Evolutionary conservation across 2,113 vertebrate species (phyloP), one percentile per base, ranked within the genome.

Genomic region (Mirza zaza): DNA sequence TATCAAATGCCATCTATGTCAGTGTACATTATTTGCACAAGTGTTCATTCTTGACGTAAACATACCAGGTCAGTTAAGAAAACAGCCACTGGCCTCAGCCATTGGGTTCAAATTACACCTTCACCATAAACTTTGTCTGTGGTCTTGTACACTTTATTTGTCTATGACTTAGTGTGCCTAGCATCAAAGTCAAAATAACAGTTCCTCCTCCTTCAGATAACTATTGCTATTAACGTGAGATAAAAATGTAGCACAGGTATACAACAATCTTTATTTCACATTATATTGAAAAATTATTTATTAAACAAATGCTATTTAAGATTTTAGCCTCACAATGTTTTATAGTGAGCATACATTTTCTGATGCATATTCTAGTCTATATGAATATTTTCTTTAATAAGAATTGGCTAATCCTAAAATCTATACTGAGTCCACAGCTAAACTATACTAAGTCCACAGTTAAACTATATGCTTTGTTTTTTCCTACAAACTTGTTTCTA

Each of bases 221-320:
- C 29, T 14, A 8, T 68, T 48, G 11, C 32, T 70, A 20, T 27
- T 32, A 61, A 6, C 52, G 32, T 57, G 57, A 85, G 36, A 34
- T 36, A 13, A 11, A 57, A 27, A 1, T 4, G 70, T 48, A 59
- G 13, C 6, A 0, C 25, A 57, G 11, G 20, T 21, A 13, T 34
- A 14, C 1, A n/a, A 15, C 9, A 36, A 11, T 65, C 15, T 71
- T 42, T 32, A 6, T 3, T 34, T 65, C 42, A 36, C 36, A 57
- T 25, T 55, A 9, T 21, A 52, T 7, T 8, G 2, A 79, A 94
- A 39, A 87, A 75, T 63, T 8, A 3, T 45, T 77, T 29, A 27
- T n/a, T 20, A 34, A 82, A 48, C 7, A 63, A 61, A 87, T 15
- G 27, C 45, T 80, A 39, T 39, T 93, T 93, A 45, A 79, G 27